A percentile compares a stretch with the other conserved stretches of the same genome.
Conservation (phyloP, 1,140 invertebrate species). For the Caerostris extrusa region DNA sequence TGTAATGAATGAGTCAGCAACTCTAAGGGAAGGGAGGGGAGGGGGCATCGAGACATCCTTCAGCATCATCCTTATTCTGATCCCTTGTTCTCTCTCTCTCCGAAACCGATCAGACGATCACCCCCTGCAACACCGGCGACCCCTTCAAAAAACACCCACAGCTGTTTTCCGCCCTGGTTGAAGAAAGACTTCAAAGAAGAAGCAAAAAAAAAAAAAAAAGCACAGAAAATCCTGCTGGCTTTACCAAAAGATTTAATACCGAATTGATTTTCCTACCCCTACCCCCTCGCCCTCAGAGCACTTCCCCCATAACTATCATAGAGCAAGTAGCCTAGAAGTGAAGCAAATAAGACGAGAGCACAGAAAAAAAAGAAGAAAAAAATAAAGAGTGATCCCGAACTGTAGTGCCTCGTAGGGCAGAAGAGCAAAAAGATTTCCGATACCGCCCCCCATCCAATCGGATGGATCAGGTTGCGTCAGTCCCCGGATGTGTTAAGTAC, state of each 20-base stretch:
- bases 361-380: neutral
- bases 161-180: neutral
- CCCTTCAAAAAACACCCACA: neutral
- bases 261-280: conserved; percentile 63
- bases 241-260: conserved; percentile 73
- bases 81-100: neutral
- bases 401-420: conserved; percentile 25
- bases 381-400: neutral
- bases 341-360: conserved; percentile 46
- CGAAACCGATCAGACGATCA: neutral
- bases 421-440: conserved; percentile 69
- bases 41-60: neutral
- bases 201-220: neutral
- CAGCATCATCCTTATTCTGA: neutral
- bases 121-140: neutral
- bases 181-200: conserved; percentile 2
- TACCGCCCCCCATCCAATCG: conserved; percentile 44
- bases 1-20: too few relatives aligned
- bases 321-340: conserved; percentile 65
- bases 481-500: conserved; percentile 59
- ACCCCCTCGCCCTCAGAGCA: neutral
- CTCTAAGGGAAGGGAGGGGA: too few relatives aligned
- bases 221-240: conserved; percentile 49
- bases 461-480: conserved; percentile 61
- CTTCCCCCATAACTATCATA: conserved; percentile 29